Percentiles rank a stretch among this genome's conserved stretches.
phyloP scores from a whole-genome alignment of 1,140 invertebrate species.

The Reticulitermes speratus region DNA sequence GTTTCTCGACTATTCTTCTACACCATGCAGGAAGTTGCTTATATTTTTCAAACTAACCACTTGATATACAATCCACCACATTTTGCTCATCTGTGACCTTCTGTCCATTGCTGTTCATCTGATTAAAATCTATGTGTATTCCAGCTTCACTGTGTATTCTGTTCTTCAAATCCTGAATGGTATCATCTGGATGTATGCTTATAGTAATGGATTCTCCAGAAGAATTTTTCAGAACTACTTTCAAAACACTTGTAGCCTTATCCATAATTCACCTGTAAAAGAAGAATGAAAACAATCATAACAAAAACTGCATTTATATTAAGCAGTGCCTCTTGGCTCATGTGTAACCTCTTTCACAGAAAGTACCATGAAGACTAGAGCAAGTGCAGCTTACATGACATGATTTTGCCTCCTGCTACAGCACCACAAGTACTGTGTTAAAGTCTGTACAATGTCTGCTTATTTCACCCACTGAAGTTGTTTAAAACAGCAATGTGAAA shows the following conservation, averaged over 20 bases:
- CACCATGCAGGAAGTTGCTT: no score
- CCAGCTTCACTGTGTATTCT: neutral
- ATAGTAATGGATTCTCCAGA: neutral
- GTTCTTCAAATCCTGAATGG: neutral
- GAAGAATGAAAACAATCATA: neutral
- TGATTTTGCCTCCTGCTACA: no score
- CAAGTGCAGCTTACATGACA: no score
- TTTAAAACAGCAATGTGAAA: no score
- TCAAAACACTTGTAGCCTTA: neutral
- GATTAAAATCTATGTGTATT: neutral
- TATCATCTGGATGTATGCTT: constrained; percentile 3
- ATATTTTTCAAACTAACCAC: neutral
- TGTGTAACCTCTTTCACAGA: no score
- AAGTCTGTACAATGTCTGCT: no score
- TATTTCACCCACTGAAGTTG: no score
- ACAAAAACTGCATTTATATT: no score
- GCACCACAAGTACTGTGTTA: no score
- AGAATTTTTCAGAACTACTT: neutral
- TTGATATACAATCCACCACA: neutral
- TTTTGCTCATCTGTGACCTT: constrained; percentile 2
- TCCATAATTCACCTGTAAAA: neutral
- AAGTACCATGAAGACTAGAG: no score
- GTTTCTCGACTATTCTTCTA: no score
- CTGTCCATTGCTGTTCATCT: neutral
- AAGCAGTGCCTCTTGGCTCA: no score